Percentiles rank a stretch among this genome's conserved stretches.
Evolutionary conservation across 2,888 invertebrate species (phyloP).

Genomic region (Drosophila antonietae): DNA sequence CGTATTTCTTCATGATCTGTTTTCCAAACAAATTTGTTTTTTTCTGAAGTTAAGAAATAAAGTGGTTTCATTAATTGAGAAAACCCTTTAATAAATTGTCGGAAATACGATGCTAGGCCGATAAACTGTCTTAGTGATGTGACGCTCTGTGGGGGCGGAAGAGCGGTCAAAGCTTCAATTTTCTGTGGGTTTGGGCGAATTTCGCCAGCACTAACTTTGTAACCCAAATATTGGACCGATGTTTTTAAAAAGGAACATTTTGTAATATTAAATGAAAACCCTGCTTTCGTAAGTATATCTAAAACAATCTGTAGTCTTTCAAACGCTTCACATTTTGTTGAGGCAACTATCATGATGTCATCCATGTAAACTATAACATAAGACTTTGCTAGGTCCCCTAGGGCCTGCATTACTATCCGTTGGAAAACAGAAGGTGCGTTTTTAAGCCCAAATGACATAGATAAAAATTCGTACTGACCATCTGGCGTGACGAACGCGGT

Average conservation of each 20-base stretch:
- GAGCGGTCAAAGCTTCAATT: neutral
- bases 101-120: conserved; percentile 5
- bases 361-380: neutral
- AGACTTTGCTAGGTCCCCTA: neutral
- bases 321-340: neutral
- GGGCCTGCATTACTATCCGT: neutral
- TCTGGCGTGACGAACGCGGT: too few relatives aligned
- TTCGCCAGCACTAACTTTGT: neutral
- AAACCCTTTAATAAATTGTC: conserved; percentile 5
- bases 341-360: neutral
- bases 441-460: too few relatives aligned
- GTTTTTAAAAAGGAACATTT: neutral
- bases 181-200: conserved; percentile 2
- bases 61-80: neutral
- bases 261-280: neutral
- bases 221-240: neutral
- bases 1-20: neutral
- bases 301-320: neutral
- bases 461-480: too few relatives aligned
- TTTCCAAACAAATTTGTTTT: neutral
- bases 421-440: too few relatives aligned
- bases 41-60: neutral
- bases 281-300: neutral
- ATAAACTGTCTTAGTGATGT: conserved; percentile 6
- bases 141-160: neutral